phyloP scores from a whole-genome alignment of 2,888 invertebrate genomes.

The Cordilura impudica region DNA sequence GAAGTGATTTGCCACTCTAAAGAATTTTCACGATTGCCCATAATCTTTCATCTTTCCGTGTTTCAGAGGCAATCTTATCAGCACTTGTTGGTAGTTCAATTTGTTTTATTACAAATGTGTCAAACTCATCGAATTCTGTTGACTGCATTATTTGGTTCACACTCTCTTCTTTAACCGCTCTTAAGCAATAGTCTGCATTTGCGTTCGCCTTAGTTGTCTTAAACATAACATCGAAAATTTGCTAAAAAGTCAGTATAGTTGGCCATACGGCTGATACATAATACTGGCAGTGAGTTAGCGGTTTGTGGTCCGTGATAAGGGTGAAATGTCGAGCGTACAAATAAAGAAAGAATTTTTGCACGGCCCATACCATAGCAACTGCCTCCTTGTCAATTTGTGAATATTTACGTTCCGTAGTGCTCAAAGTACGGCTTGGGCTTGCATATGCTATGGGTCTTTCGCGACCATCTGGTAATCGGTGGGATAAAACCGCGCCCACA shows the following conservation, averaged over 20 bases:
- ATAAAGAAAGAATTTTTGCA: no score
- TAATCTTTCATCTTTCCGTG: not conserved
- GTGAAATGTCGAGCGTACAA: no score
- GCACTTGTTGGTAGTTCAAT: not conserved
- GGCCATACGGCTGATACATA: slow-evolving; percentile 1
- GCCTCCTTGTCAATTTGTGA: slow-evolving; percentile 55
- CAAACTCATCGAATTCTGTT: not conserved
- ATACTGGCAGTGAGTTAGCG: not conserved
- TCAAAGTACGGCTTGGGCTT: slow-evolving; percentile 47
- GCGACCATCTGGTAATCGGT: slow-evolving; percentile 2
- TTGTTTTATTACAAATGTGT: not conserved
- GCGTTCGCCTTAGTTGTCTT: slow-evolving; percentile 13
- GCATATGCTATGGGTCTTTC: slow-evolving; percentile 38
- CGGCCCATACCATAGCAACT: no score
- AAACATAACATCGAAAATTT: slow-evolving; percentile 6
- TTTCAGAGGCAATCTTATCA: not conserved
- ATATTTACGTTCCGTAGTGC: slow-evolving; percentile 33
- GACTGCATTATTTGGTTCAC: not conserved
- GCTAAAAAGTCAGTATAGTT: not conserved
- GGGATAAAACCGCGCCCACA: slow-evolving; percentile 43
- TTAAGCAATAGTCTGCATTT: slow-evolving; percentile 13
- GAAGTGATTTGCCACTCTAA: not conserved
- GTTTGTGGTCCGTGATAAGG: no score
- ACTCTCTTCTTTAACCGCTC: not conserved
- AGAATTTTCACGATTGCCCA: not conserved